phyloP scores from a whole-genome alignment of 2,113 vertebrate genomes.

The Sminthopsis crassicaudata region DNA sequence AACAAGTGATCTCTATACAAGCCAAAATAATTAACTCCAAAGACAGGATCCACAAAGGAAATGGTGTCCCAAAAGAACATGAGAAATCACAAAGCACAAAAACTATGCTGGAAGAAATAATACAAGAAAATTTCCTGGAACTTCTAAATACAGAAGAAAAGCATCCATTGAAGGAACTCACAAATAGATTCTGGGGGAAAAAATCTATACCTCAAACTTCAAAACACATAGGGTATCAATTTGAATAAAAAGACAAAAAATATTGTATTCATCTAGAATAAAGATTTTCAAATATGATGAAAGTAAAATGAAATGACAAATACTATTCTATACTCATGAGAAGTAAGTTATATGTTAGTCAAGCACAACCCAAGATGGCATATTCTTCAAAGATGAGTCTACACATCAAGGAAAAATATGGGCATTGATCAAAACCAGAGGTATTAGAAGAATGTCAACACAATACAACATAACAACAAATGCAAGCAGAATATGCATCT shows the following conservation, averaged over 20 bases:
- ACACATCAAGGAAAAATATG: not conserved
- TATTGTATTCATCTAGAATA: not conserved
- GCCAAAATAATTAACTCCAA: not conserved
- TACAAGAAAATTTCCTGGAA: not conserved
- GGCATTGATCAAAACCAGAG: not conserved
- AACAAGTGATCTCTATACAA: not conserved
- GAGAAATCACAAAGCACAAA: not conserved
- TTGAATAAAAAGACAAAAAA: not conserved
- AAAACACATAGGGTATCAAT: not conserved
- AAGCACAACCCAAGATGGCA: too few species aligned
- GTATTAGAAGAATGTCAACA: not conserved
- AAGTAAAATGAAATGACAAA: not conserved
- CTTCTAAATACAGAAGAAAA: not conserved
- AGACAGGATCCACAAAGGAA: not conserved
- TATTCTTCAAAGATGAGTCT: not conserved
- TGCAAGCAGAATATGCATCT: not conserved
- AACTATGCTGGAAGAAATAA: not conserved
- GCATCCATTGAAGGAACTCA: not conserved
- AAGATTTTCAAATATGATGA: not conserved
- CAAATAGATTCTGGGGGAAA: not conserved
- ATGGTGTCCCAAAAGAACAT: not conserved
- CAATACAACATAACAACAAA: not conserved
- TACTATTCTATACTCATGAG: not conserved
- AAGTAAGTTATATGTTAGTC: not conserved
- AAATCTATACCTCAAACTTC: not conserved